These are phyloP conservation scores for Hoplostethus mediterraneus DNA, from an alignment of 2,797 vertebrate genomes.

Conservation along the genomic window DNA sequence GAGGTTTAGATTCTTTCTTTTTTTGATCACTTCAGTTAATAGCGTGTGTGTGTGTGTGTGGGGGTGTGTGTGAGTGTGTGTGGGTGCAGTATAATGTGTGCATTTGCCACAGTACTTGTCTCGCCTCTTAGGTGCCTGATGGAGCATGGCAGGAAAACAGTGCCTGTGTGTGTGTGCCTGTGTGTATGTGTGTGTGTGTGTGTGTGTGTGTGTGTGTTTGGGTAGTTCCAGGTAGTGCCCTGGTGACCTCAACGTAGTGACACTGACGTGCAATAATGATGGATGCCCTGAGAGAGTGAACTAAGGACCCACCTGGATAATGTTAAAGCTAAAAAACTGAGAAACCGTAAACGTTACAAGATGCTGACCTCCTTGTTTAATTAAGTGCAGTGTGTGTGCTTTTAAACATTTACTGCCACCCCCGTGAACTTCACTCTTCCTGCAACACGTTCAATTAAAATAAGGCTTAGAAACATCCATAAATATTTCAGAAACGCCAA, in stretches of 20 bases:
- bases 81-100: not conserved
- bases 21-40: slow-evolving; percentile 18
- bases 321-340: slow-evolving; percentile 69
- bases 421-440: slow-evolving; percentile 65
- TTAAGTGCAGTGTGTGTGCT: slow-evolving; percentile 78
- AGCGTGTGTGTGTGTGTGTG: not conserved
- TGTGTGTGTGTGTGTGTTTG: slow-evolving; percentile 1
- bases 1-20: slow-evolving; percentile 35
- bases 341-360: slow-evolving; percentile 79
- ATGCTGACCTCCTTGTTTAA: slow-evolving; percentile 81
- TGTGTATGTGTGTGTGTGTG: slow-evolving; percentile 10
- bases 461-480: slow-evolving; percentile 47
- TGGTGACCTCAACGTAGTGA: slow-evolving; percentile 71
- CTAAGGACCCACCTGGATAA: slow-evolving; percentile 78
- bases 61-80: not conserved
- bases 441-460: slow-evolving; percentile 70
- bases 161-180: slow-evolving; percentile 3
- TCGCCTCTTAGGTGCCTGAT: slow-evolving; percentile 24
- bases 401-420: slow-evolving; percentile 79
- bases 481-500: slow-evolving; percentile 59
- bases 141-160: slow-evolving; percentile 34
- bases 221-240: slow-evolving; percentile 63
- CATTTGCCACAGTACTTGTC: slow-evolving; percentile 30
- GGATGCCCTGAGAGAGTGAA: slow-evolving; percentile 73
- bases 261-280: slow-evolving; percentile 75